A percentile compares a stretch with the other conserved stretches of the same genome.
Evolutionary conservation across 2,888 invertebrate genomes (phyloP).

Genomic region (Drosophila nigritarsus): DNA sequence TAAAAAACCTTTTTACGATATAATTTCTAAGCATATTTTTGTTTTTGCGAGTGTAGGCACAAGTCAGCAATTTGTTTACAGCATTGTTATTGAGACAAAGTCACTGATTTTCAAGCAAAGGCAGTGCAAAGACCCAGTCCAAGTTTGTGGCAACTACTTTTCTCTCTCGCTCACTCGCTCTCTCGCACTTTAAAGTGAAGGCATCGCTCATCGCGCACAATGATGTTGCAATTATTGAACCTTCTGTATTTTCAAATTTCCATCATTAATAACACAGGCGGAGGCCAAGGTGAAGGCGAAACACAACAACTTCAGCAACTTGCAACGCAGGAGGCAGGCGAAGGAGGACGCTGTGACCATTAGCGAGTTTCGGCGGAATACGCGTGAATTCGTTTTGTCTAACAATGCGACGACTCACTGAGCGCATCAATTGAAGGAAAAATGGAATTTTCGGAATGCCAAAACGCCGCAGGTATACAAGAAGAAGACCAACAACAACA

Average conservation of each 20-base stretch:
- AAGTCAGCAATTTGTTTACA: conserved; percentile 64
- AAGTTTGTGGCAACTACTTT: background rate
- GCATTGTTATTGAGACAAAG: conserved; percentile 71
- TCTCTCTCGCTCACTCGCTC: background rate
- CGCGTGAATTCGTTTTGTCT: conserved; percentile 83
- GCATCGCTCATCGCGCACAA: conserved; percentile 77
- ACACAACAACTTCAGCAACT: conserved; percentile 17
- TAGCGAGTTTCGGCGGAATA: conserved; percentile 84
- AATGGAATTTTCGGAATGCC: conserved; percentile 81
- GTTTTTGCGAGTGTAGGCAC: conserved; percentile 2
- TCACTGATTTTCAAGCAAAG: conserved; percentile 56
- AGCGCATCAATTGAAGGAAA: conserved; percentile 79
- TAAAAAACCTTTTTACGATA: too few species aligned
- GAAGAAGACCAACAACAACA: conserved; percentile 51
- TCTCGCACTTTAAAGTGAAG: conserved; percentile 19
- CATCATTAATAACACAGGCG: conserved; percentile 85
- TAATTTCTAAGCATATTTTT: background rate
- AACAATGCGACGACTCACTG: conserved; percentile 78
- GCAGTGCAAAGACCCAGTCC: conserved; percentile 15
- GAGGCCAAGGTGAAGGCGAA: conserved; percentile 81
- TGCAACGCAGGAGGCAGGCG: conserved; percentile 28
- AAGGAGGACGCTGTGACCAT: conserved; percentile 78
- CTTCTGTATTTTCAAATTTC: conserved; percentile 85
- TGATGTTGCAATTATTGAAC: conserved; percentile 85
- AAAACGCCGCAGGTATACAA: conserved; percentile 80